Conservation (phyloP, 92 coral and sea anemone genomes). For the Meandrina meandrites region DNA sequence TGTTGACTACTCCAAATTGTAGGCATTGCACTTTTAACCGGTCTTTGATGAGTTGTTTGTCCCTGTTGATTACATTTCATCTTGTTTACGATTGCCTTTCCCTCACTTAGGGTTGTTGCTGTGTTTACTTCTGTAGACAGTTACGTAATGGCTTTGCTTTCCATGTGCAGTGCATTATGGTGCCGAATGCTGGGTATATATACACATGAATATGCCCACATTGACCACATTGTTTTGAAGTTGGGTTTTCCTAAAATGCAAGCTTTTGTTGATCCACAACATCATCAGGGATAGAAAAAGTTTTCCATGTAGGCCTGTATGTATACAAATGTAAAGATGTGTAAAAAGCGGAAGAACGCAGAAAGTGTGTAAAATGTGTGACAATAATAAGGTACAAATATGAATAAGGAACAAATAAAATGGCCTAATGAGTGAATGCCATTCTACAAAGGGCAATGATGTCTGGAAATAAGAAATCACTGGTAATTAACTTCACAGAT, state of each 20-base stretch:
- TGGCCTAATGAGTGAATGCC: too few species aligned
- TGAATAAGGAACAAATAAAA: too few species aligned
- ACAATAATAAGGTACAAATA: too few species aligned
- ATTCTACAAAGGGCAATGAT: too few species aligned
- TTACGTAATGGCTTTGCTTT: constrained; percentile 57
- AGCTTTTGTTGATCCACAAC: too few species aligned
- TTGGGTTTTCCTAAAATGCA: not conserved
- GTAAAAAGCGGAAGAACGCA: too few species aligned
- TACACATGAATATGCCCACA: constrained; percentile 28
- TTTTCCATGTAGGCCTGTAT: too few species aligned
- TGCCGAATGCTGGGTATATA: constrained; percentile 49
- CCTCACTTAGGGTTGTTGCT: constrained; percentile 1
- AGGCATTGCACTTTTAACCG: constrained; percentile 44
- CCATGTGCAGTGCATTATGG: constrained; percentile 34
- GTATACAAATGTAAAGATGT: too few species aligned
- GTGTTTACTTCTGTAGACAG: constrained; percentile 28
- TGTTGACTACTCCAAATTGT: constrained; percentile 66
- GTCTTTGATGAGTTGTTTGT: not conserved
- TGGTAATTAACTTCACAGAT: too few species aligned
- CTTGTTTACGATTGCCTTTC: constrained; percentile 5
- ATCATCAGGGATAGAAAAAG: too few species aligned
- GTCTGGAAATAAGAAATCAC: too few species aligned
- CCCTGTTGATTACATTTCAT: not conserved
- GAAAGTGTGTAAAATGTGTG: too few species aligned
- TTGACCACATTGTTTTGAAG: constrained; percentile 17